Conservation (phyloP, 2,113 vertebrate species). For the Neomonachus schauinslandi region DNA sequence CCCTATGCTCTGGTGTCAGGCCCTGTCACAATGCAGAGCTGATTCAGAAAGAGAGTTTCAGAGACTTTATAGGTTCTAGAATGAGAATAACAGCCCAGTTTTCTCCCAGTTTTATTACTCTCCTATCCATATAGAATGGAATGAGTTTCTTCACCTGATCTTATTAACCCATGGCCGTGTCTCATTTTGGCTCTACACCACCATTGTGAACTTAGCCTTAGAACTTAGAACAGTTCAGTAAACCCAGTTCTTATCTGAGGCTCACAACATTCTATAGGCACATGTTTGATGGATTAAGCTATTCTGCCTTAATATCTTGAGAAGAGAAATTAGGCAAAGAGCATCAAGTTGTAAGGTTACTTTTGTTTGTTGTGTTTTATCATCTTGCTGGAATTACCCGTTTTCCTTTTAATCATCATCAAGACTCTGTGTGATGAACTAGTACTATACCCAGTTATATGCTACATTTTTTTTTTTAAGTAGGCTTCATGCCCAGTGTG, state of each 20-base stretch:
- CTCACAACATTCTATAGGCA: background rate
- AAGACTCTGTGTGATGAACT: background rate
- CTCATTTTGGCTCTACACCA: background rate
- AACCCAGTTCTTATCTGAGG: background rate
- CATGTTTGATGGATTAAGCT: background rate
- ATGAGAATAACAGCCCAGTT: background rate
- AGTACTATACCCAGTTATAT: background rate
- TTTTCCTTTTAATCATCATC: conserved; percentile 31
- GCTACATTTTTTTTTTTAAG: background rate
- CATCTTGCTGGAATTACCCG: background rate
- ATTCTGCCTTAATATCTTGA: background rate
- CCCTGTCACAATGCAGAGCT: background rate
- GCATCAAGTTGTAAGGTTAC: background rate
- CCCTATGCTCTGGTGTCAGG: background rate
- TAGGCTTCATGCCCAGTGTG: background rate
- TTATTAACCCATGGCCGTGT: background rate
- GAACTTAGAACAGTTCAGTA: background rate
- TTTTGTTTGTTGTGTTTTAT: conserved; percentile 10
- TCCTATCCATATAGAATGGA: background rate
- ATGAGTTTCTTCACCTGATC: conserved; percentile 13
- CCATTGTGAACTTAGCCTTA: background rate
- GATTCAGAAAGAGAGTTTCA: background rate
- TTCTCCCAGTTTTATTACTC: background rate
- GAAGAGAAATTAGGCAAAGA: background rate
- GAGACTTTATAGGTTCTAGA: background rate